A percentile compares a stretch with the other conserved stretches of the same genome.
phyloP scores from a whole-genome alignment of 2,888 invertebrate species.

The Athrips mouffetella region DNA sequence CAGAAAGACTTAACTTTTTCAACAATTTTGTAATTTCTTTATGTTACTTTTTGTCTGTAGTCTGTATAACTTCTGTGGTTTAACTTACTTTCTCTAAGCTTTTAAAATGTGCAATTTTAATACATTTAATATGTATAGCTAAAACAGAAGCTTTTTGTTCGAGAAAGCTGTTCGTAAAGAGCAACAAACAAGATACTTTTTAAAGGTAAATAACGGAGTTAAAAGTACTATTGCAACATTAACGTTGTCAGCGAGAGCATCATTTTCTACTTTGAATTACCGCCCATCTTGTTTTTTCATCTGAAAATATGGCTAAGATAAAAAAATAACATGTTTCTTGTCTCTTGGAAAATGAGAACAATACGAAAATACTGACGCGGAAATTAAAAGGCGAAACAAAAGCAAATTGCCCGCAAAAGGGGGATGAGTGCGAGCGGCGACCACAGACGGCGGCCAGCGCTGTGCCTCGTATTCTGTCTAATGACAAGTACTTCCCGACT shows the following conservation, averaged over 20 bases:
- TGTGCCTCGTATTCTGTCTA: slow-evolving; percentile 46
- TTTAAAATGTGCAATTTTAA: no score
- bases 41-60: no score
- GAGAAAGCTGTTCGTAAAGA: no score
- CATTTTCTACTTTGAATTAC: slow-evolving; percentile 17
- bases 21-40: no score
- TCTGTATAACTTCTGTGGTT: no score
- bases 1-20: no score
- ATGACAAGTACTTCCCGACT: slow-evolving; percentile 45
- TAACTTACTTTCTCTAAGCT: no score
- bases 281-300: slow-evolving; percentile 17
- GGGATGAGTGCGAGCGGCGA: slow-evolving; percentile 41
- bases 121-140: no score
- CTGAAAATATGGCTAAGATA: slow-evolving; percentile 36
- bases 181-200: no score
- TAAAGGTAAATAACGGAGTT: no score
- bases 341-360: slow-evolving; percentile 43
- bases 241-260: slow-evolving; percentile 21
- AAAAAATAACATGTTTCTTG: slow-evolving; percentile 46
- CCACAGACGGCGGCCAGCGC: slow-evolving; percentile 36
- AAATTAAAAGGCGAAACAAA: slow-evolving; percentile 68
- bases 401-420: slow-evolving; percentile 60
- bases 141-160: no score
- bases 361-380: slow-evolving; percentile 56
- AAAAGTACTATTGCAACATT: slow-evolving; percentile 5